Conservation (phyloP, 1,140 invertebrate genomes). For the Heliconius himera region DNA sequence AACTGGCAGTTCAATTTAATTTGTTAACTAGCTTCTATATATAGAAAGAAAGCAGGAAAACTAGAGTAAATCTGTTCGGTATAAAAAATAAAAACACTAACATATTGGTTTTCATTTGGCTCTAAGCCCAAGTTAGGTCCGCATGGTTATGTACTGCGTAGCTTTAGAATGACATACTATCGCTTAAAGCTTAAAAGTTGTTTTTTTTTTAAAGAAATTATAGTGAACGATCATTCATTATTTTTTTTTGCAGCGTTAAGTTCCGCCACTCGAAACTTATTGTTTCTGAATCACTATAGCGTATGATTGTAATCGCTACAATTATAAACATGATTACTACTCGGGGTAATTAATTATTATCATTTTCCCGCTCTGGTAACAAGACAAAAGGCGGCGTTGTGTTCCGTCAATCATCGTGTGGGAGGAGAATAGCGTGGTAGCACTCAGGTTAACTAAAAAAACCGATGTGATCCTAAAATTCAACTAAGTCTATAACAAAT, state of each 20-base stretch:
- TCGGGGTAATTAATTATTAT: too few species aligned
- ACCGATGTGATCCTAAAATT: too few species aligned
- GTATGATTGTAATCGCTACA: too few species aligned
- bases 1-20: not conserved
- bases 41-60: not conserved
- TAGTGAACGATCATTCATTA: not conserved
- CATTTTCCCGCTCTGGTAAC: too few species aligned
- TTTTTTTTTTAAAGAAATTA: not conserved
- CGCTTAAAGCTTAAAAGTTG: not conserved
- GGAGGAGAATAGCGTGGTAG: too few species aligned
- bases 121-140: conserved; percentile 1
- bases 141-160: conserved; percentile 5
- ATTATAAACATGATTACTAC: too few species aligned
- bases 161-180: not conserved
- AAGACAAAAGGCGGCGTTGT: too few species aligned
- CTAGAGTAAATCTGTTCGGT: not conserved
- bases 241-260: not conserved
- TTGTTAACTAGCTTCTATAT: conserved; percentile 11
- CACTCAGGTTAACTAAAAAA: too few species aligned
- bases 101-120: conserved; percentile 10
- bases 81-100: conserved; percentile 8
- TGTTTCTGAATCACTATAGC: too few species aligned
- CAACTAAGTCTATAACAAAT: too few species aligned
- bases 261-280: too few species aligned
- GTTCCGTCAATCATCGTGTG: too few species aligned